Base-by-base conservation (phyloP, 2,113 vertebrate genomes). In the Hiodon alosoides region DNA sequence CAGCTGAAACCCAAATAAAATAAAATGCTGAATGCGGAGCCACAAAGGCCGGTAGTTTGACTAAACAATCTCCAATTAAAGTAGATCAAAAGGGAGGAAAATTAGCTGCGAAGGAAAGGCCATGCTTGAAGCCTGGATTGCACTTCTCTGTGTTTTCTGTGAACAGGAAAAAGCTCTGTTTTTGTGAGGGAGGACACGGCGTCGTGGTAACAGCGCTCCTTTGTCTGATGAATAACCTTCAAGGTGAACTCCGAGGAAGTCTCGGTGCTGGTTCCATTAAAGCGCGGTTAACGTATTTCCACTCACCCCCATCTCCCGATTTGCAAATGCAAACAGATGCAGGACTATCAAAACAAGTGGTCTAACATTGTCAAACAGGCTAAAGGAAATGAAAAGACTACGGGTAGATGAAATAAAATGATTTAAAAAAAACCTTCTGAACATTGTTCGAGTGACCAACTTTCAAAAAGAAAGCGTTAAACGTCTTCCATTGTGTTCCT, bases 381-480 rank as follows among this genome's bases (percentile, higher is more conserved):
- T 72, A 61, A 51, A 61, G 31, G 57, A 48, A 14, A 14, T 31
- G 31, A 31, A 31, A 31, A 31, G 31, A 31, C 31, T 31, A 70
- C 5, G 50, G 46, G 50, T 53, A 70, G 16, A 70, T 55, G 55
- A 55, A 53, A 16, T 69, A 55, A 55, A 17, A 71, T 46, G 52
- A 59, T 46, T 11, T 4, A 7, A 48, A 48, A 48, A 66, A 66
- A 46, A 66, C 46, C 11, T 57, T 17, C 69, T 71, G 69, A 71
- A 71, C 69, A 71, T 71, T 71, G 69, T 58, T 71, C 69, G 14
- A 58, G 69, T 13, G 14, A 55, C 54, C 58, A 55, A 71, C 69
- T 71, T 71, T 55, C 69, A 71, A 58, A 55, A 71, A 58, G 69
- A 71, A 71, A 71, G 69, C 57, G 58, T 31, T 51, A 48, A 48